Evolutionary conservation across 2,113 vertebrate species (phyloP).

Genomic region (Labrus mixtus): DNA sequence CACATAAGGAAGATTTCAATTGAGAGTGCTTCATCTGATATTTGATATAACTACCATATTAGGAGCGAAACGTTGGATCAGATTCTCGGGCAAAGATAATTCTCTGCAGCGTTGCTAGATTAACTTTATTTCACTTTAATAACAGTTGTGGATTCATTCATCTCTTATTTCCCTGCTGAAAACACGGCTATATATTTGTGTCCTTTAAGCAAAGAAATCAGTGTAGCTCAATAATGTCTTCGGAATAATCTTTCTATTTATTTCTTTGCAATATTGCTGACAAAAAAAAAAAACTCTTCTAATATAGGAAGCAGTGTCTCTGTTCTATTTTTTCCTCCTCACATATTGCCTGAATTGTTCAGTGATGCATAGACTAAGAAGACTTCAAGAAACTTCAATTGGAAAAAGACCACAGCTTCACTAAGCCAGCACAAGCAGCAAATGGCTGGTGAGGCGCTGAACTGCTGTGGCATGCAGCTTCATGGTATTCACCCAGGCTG

Average conservation of each 20-base stretch:
- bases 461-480: too few relatives aligned
- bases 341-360: not conserved
- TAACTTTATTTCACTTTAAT: slow-evolving; percentile 67
- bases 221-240: slow-evolving; percentile 16
- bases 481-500: too few relatives aligned
- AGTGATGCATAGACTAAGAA: not conserved
- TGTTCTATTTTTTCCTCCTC: not conserved
- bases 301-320: not conserved
- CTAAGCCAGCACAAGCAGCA: too few relatives aligned
- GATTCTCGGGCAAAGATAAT: slow-evolving; percentile 63
- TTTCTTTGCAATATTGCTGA: not conserved
- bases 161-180: slow-evolving; percentile 61
- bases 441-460: too few relatives aligned
- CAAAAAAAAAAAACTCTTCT: not conserved
- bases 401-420: not conserved
- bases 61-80: slow-evolving; percentile 65
- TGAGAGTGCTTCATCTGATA: slow-evolving; percentile 72
- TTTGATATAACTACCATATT: slow-evolving; percentile 73
- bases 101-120: slow-evolving; percentile 51
- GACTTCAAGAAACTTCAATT: not conserved
- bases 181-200: slow-evolving; percentile 80
- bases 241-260: slow-evolving; percentile 19
- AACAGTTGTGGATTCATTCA: slow-evolving; percentile 56
- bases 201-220: slow-evolving; percentile 48
- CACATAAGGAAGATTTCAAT: slow-evolving; percentile 77